These are phyloP conservation scores for Microhierax caerulescens DNA, from an alignment of 2,797 vertebrate genomes.

Conservation along the genomic window DNA sequence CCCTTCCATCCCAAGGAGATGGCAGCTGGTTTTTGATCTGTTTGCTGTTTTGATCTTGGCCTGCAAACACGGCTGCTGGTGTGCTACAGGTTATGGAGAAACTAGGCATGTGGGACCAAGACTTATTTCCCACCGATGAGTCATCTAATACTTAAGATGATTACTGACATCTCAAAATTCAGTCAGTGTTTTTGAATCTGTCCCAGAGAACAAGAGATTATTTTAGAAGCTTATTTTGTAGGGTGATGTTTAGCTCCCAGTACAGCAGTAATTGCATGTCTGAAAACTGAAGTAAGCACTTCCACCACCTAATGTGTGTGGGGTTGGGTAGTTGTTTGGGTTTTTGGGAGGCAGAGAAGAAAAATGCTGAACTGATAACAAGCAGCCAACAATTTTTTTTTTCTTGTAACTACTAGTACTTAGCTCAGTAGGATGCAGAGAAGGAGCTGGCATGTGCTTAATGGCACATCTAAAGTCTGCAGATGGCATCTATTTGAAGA, in stretches of 20 bases:
- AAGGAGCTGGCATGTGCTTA: not conserved
- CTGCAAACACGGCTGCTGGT: not conserved
- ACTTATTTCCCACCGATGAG: not conserved
- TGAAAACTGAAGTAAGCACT: not conserved
- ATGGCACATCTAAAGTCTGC: conserved; percentile 12
- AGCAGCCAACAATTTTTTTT: not conserved
- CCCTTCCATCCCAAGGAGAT: not conserved
- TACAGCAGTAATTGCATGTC: not conserved
- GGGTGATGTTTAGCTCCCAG: not conserved
- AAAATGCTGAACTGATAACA: not conserved
- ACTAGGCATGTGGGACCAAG: not conserved
- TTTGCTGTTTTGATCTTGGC: not conserved
- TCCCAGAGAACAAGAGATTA: not conserved
- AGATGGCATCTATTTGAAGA: conserved; percentile 40
- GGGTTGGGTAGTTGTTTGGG: not conserved
- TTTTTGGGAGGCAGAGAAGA: not conserved
- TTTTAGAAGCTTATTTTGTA: conserved; percentile 1
- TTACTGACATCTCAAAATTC: not conserved
- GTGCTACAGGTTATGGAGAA: not conserved
- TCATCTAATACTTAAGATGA: not conserved
- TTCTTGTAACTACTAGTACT: not conserved
- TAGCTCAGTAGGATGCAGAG: not conserved
- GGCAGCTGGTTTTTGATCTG: not conserved
- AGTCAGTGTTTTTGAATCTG: not conserved
- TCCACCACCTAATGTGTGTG: not conserved